Percentiles rank a stretch among this genome's conserved stretches.
Conservation (phyloP, 2,113 vertebrate genomes). For the Ariopsis seemanni region DNA sequence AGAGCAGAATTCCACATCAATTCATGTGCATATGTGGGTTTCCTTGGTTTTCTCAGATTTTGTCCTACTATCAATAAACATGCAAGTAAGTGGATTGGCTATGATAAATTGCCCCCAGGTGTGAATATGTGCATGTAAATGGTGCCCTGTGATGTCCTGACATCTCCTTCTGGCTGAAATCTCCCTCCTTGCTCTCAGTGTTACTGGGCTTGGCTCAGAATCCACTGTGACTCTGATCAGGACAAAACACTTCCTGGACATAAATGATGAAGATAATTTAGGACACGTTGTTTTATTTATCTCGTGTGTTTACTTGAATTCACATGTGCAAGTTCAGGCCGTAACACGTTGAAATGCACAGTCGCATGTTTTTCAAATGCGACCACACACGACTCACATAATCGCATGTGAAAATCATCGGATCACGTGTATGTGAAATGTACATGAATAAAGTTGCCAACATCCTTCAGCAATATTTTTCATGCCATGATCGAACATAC, state of each 20-base stretch:
- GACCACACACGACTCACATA: neutral
- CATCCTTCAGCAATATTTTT: neutral
- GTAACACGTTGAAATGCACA: neutral
- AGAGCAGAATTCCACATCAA: neutral
- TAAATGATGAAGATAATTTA: neutral
- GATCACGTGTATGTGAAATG: neutral
- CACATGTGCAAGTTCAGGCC: neutral
- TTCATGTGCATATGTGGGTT: neutral
- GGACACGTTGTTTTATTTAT: neutral
- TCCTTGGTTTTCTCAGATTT: neutral
- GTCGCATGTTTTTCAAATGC: neutral
- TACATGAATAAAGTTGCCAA: neutral
- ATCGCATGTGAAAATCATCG: neutral
- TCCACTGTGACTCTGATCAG: neutral
- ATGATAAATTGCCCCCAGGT: neutral
- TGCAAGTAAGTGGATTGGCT: neutral
- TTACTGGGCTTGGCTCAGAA: neutral
- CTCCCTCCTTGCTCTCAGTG: neutral
- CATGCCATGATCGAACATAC: neutral
- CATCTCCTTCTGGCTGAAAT: neutral
- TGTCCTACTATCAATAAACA: neutral
- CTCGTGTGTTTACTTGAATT: neutral
- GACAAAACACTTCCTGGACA: neutral
- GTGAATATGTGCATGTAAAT: neutral
- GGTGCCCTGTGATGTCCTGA: neutral